phyloP scores from a whole-genome alignment of 2,888 invertebrate species.

The Osedax frankpressi region DNA sequence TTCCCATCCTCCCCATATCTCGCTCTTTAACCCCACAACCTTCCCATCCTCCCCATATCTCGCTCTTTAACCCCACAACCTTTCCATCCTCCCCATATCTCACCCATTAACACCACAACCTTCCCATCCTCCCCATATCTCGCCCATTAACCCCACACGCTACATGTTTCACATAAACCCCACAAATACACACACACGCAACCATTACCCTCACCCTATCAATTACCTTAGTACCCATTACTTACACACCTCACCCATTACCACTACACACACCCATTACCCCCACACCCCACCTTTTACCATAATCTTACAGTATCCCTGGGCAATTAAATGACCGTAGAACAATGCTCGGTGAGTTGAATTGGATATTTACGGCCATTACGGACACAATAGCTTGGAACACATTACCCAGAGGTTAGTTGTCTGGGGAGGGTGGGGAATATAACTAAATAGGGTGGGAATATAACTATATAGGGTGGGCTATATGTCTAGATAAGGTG shows the following conservation, averaged over 20 bases:
- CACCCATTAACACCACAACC: background rate
- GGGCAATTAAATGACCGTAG: slow-evolving; percentile 83
- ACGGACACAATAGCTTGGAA: slow-evolving; percentile 99
- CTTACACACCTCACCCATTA: background rate
- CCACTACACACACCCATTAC: background rate
- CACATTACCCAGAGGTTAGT: slow-evolving; percentile 66
- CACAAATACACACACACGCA: background rate
- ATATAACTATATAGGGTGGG: no score
- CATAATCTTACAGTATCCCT: slow-evolving; percentile 67
- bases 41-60: no score
- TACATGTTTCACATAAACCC: no score
- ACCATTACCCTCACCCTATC: background rate
- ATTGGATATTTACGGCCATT: slow-evolving; percentile 99
- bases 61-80: no score
- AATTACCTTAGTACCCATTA: background rate
- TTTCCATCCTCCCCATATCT: background rate
- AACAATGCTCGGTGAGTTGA: slow-evolving; percentile 93
- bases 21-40: no score
- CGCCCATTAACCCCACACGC: background rate
- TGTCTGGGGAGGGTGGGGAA: no score
- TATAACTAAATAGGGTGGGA: no score
- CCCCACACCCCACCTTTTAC: slow-evolving; percentile 4
- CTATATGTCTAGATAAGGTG: no score
- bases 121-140: background rate
- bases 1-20: no score